Evolutionary conservation across 2,797 vertebrate genomes (phyloP), one percentile per base, ranked within the genome.

Genomic region (Poecile montanus): DNA sequence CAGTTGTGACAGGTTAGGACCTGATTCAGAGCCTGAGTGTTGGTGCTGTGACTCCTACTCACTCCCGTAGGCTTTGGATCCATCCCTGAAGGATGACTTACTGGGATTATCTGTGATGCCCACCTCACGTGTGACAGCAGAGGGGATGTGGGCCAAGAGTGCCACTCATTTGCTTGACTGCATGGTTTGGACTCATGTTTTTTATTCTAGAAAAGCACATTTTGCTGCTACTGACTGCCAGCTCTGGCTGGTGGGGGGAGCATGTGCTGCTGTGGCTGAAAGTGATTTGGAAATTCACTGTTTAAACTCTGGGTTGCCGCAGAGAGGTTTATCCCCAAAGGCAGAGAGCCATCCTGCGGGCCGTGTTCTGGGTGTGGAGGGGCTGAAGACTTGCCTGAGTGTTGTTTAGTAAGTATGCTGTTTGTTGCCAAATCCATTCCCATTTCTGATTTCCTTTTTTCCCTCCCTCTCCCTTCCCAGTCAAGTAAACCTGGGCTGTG

Each of bases 401-500:
- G 61, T 91, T 78, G 21, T 66, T 92, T 73, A 76, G 66, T 50
- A 73, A 81, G 34, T 76, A 25, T 87, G 57, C 79, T 1, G 5
- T 81, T 90, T 79, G 56, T 66, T 36, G 34, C 68, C 6, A 23
- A 94, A 83, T 93, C 85, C 32, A 65, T 94, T 94, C 72, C 76
- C 44, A 27, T 60, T 23, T 85, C 62, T 57, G 78, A 50, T 47
- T 51, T 50, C 50, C 14, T 9, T 16, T 47, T 34, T 40, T 40
- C 38, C 12, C 38, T 40, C 3, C 10, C 7, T 2, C 2, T 5
- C 56, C 8, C 10, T 88, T 92, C 48, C 4, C 61, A 94, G 87
- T 93, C 82, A 87, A 95, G 94, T 97, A 97, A 95, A 95, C 88
- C 92, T 7, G 32, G 85, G 42, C 94, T 94, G 70, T 40, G 4